Base-by-base conservation (phyloP, 2,888 invertebrate genomes). In the Stictocephala bisonia region DNA sequence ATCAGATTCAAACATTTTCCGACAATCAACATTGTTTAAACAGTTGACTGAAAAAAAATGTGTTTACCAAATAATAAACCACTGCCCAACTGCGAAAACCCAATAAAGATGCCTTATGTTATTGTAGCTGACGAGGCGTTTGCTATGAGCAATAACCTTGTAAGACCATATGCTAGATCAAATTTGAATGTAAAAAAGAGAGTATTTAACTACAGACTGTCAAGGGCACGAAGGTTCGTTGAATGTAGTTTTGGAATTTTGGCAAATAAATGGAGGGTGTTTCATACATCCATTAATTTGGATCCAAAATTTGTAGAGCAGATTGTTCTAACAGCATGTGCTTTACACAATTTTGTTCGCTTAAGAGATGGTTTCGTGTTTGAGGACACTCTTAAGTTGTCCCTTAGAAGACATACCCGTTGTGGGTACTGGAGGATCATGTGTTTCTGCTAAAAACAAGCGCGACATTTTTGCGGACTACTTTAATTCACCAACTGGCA, bases 1-100 rank as follows among this genome's bases (percentile, higher is more conserved):
- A 24, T 26, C 50, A 11, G 72, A 72, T 67, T 68, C 67, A 3
- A 67, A n/a, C 24, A 15, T 72, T 24, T 72, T 72, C 68, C 15
- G 67, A 26, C 27, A 58, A 3, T 26, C 58, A 26, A 29, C 2
- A 1, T 7, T 58, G 4, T 3, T 7, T 4, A 27, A 58, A 9
- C 7, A 26, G 26, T 58, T 26, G 27, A 4, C 3, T 2, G 3
- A 3, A 29, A 29, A 2, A 2, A 3, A 4, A 6, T 58, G 13
- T 26, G 13, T 22, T 3, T 58, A 27, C 58, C 58, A 24, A 3
- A 48, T 9, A 48, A 15, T 48, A 48, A 22, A n/a, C 58, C 58
- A 3, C 26, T 27, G 27, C 26, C 22, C 13, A 27, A 7, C 3
- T 27, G 3, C 7, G 9, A 24, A 24, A 58, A 27, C n/a, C 11